phyloP scores from a whole-genome alignment of 2,113 vertebrate species.

The Tor tambroides region DNA sequence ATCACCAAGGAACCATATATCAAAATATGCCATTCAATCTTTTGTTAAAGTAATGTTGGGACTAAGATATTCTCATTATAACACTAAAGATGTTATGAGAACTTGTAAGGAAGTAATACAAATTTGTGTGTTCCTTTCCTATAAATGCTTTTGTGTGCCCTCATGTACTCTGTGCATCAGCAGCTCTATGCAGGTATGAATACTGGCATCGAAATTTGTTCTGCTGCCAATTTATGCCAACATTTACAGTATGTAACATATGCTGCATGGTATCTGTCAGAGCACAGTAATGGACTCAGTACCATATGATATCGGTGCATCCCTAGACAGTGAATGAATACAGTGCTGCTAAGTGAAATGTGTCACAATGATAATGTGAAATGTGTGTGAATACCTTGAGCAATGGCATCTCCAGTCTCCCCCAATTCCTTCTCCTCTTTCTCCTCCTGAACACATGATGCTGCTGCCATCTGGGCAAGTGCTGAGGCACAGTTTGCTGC shows the following conservation, averaged over 20 bases:
- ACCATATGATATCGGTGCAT: background rate
- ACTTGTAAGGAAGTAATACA: background rate
- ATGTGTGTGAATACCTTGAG: conserved; percentile 82
- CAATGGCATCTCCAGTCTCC: conserved; percentile 85
- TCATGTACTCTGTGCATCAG: background rate
- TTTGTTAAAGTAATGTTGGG: background rate
- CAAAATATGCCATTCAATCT: background rate
- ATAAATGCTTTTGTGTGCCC: background rate
- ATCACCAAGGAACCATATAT: background rate
- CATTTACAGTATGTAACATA: background rate
- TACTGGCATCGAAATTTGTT: background rate
- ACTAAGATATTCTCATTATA: background rate
- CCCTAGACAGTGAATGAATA: background rate
- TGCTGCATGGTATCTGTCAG: background rate
- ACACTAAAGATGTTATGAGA: background rate
- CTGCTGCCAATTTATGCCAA: background rate
- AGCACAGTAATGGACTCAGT: background rate
- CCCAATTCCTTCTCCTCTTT: conserved; percentile 87
- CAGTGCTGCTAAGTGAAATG: background rate
- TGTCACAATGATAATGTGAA: background rate
- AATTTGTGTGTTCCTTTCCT: background rate
- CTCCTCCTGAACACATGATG: conserved; percentile 96
- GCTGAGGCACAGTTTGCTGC: conserved; percentile 97
- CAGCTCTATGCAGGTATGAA: background rate
- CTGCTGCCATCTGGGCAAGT: conserved; percentile 96